Conservation (phyloP, 2,113 vertebrate species). For the Junco hyemalis region DNA sequence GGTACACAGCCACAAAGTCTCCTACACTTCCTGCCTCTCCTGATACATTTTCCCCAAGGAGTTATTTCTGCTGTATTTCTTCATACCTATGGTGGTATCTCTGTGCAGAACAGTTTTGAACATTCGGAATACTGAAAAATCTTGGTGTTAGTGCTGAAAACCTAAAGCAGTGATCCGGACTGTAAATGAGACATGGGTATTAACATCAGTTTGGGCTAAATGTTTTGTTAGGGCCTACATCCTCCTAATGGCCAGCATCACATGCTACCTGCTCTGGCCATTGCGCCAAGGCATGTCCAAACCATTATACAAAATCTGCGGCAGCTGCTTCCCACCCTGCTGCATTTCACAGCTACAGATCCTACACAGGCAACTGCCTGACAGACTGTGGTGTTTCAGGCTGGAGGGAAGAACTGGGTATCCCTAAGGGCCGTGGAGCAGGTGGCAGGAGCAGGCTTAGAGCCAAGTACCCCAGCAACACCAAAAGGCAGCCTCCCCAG, state of each 20-base stretch:
- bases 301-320: fast-evolving
- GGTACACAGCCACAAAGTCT: background rate
- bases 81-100: background rate
- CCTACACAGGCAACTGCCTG: background rate
- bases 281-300: background rate
- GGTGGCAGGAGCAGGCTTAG: background rate
- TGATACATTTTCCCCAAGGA: background rate
- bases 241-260: background rate
- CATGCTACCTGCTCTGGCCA: background rate
- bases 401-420: background rate
- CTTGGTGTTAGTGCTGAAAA: background rate
- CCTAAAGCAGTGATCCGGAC: background rate
- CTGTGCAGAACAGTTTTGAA: background rate
- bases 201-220: background rate
- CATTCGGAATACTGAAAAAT: background rate
- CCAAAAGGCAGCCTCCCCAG: background rate
- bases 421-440: fast-evolving
- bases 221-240: background rate
- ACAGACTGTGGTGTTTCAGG: fast-evolving
- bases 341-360: background rate
- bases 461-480: background rate
- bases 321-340: background rate
- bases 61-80: background rate
- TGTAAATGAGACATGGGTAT: background rate
- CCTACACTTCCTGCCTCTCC: background rate